Evolutionary conservation across 2,797 vertebrate species (phyloP), one percentile per base, ranked within the genome.

Genomic region (Odontamblyopus rebecca): DNA sequence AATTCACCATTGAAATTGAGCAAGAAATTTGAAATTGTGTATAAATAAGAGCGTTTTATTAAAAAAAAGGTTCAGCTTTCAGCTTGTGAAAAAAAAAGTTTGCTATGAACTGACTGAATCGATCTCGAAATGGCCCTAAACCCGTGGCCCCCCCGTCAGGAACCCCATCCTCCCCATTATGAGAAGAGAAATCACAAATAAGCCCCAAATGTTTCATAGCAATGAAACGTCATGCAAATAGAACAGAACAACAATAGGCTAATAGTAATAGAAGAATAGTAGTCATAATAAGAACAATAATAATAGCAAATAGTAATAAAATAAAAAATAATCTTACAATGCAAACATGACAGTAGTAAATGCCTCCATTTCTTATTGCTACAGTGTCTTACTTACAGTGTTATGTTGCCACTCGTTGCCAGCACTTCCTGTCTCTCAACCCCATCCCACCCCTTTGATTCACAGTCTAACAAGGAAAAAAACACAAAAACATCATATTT

Each of bases 321-420:
- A 93, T 94, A 94, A 95, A 92, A 92, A 92, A 95, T 92, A 93
- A 91, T 93, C 91, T 92, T 94, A 94, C 90, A 94, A 94, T 93
- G 94, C 94, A 96, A 94, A 94, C 93, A 91, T 91, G 94, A 94
- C 91, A 93, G 92, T 93, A 90, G 91, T 92, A 93, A 93, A 94
- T 91, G 93, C 86, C 93, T 93, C 92, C 83, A 93, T 91, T 93
- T 93, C 88, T 91, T 96, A 96, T 94, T 96, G 95, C 95, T 97
- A 94, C 95, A 94, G 89, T 94, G 92, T 87, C 86, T 86, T 91
- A 91, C 89, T 92, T 94, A 92, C 82, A 93, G 90, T 91, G 91
- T 90, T 92, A 91, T 83, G 93, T 91, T 90, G 88, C 84, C 86
- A 86, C 85, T 87, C 76, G 73, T 82, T 88, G 79, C 79, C 76